Evolutionary conservation across 2,113 vertebrate species (phyloP).

Genomic region (Sula dactylatra): DNA sequence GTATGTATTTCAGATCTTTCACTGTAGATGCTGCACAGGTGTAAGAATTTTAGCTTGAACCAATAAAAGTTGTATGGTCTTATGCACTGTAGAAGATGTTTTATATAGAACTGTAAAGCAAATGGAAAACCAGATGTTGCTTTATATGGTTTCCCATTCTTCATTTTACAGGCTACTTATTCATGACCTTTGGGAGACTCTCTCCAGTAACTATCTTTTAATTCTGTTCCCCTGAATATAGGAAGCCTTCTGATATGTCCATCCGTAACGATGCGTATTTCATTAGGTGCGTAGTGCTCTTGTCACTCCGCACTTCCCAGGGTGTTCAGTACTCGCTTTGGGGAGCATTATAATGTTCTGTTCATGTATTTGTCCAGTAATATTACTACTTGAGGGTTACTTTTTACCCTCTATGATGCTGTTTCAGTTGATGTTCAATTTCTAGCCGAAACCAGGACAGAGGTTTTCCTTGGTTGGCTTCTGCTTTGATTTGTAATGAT

Average conservation of each 20-base stretch:
- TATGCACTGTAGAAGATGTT: neutral
- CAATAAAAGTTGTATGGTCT: neutral
- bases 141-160: neutral
- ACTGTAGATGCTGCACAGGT: neutral
- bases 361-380: neutral
- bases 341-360: neutral
- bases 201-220: neutral
- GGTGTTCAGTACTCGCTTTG: neutral
- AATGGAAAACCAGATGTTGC: neutral
- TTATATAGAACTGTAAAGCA: neutral
- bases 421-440: neutral
- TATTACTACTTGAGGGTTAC: neutral
- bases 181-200: neutral
- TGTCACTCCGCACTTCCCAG: neutral
- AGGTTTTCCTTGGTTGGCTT: neutral
- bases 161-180: neutral
- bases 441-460: too few relatives aligned
- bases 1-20: neutral
- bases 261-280: neutral
- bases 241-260: neutral
- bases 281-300: neutral
- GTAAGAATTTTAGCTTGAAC: neutral
- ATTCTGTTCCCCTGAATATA: neutral
- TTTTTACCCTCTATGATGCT: neutral
- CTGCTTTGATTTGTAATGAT: neutral